These are phyloP conservation scores for Sebastes schlegelii DNA, from an alignment of 2,113 vertebrate genomes.

Conservation along the genomic window DNA sequence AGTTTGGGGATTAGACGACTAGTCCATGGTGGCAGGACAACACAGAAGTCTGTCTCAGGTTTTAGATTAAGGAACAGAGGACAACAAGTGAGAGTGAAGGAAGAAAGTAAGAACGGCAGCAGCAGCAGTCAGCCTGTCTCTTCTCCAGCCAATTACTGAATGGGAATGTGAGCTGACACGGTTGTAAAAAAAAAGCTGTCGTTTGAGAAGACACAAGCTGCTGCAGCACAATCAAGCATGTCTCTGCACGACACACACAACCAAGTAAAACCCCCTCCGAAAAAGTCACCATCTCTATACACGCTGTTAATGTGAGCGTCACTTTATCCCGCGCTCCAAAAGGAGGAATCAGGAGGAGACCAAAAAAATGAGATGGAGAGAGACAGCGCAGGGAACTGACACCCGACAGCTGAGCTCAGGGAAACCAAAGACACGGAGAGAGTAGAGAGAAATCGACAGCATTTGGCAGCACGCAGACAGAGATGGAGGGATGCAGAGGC, in stretches of 20 bases:
- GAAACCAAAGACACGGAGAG: constrained; percentile 23
- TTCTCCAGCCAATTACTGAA: constrained; percentile 27
- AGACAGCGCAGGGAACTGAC: constrained; percentile 4
- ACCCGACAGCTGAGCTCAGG: constrained; percentile 46
- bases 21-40: not conserved
- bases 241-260: constrained; percentile 1
- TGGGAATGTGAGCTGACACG: constrained; percentile 2
- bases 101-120: not conserved
- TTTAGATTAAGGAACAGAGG: not conserved
- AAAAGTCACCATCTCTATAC: not conserved
- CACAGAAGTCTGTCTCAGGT: not conserved
- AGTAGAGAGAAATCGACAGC: constrained; percentile 12
- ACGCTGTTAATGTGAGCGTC: not conserved
- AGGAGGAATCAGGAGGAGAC: not conserved
- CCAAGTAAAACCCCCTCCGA: not conserved
- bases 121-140: not conserved
- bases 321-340: constrained; percentile 3
- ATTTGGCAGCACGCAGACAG: constrained; percentile 9
- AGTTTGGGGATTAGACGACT: not conserved
- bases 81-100: not conserved
- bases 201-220: constrained; percentile 22
- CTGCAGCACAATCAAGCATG: not conserved
- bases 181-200: not conserved
- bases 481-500: constrained; percentile 21
- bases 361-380: not conserved